These are phyloP conservation scores for Sceliomorpha sp. DNA, from an alignment of 2,888 invertebrate species.

Conservation along the genomic window DNA sequence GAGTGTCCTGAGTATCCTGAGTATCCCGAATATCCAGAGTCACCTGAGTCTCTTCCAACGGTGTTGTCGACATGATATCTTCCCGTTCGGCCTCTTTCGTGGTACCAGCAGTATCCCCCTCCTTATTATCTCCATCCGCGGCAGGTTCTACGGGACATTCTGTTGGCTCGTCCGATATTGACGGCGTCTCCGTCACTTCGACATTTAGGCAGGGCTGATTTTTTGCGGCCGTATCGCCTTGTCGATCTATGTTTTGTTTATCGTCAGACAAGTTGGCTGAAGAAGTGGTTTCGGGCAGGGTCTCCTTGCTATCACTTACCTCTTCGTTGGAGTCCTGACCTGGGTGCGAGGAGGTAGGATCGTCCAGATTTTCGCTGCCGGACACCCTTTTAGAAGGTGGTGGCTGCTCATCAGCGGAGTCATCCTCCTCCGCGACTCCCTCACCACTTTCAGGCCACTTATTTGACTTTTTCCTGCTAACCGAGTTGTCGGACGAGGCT, in stretches of 20 bases:
- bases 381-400: slow-evolving; percentile 65
- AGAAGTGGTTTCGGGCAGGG: slow-evolving; percentile 78
- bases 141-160: slow-evolving; percentile 1
- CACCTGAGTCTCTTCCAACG: slow-evolving; percentile 21
- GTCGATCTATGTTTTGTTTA: slow-evolving; percentile 79
- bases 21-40: neutral
- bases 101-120: slow-evolving; percentile 21
- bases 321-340: slow-evolving; percentile 78
- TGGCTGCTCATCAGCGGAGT: slow-evolving; percentile 76
- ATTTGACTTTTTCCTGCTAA: slow-evolving; percentile 72
- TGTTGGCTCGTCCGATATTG: slow-evolving; percentile 21
- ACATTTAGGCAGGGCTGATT: slow-evolving; percentile 56
- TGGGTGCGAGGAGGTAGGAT: slow-evolving; percentile 73
- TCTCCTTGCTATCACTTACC: slow-evolving; percentile 80
- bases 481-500: slow-evolving; percentile 73
- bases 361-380: slow-evolving; percentile 66
- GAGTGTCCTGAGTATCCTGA: neutral
- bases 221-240: slow-evolving; percentile 67
- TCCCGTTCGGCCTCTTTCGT: neutral
- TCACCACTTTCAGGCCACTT: slow-evolving; percentile 75
- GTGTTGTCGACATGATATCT: slow-evolving; percentile 37
- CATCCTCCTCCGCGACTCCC: slow-evolving; percentile 76
- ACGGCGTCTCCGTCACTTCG: slow-evolving; percentile 22
- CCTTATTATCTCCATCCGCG: slow-evolving; percentile 23
- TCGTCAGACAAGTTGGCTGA: slow-evolving; percentile 79